Conservation (phyloP, 2,113 vertebrate genomes). For the Chloropsis cyanopogon region DNA sequence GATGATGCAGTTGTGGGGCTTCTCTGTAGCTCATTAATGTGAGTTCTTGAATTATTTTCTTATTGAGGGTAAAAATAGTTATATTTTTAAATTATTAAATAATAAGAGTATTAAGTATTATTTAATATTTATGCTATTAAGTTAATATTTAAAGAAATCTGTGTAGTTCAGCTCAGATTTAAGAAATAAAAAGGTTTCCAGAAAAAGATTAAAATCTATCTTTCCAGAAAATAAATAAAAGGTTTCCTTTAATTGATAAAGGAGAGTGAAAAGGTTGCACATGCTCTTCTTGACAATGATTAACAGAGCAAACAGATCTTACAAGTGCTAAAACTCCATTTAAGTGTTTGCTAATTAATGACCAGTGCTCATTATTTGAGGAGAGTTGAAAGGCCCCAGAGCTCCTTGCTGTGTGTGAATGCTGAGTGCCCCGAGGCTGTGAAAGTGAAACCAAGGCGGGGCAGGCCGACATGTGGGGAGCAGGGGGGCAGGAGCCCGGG, state of each 20-base stretch:
- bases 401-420: neutral
- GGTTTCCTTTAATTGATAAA: neutral
- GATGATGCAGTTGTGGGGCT: neutral
- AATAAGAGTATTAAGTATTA: neutral
- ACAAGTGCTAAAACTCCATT: neutral
- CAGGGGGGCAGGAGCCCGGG: neutral
- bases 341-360: neutral
- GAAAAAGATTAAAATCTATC: neutral
- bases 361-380: neutral
- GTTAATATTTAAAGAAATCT: neutral
- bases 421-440: neutral
- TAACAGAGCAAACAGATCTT: neutral
- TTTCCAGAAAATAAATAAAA: neutral
- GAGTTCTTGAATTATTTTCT: neutral
- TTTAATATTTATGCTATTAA: neutral
- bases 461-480: neutral
- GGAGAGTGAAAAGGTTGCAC: neutral
- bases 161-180: neutral
- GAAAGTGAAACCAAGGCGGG: conserved; percentile 42
- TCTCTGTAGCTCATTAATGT: neutral
- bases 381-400: neutral
- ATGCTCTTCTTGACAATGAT: neutral
- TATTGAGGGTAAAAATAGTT: neutral
- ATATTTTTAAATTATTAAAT: neutral
- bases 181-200: neutral